Evolutionary conservation across 2,797 vertebrate genomes (phyloP).

Genomic region (Masticophis lateralis): DNA sequence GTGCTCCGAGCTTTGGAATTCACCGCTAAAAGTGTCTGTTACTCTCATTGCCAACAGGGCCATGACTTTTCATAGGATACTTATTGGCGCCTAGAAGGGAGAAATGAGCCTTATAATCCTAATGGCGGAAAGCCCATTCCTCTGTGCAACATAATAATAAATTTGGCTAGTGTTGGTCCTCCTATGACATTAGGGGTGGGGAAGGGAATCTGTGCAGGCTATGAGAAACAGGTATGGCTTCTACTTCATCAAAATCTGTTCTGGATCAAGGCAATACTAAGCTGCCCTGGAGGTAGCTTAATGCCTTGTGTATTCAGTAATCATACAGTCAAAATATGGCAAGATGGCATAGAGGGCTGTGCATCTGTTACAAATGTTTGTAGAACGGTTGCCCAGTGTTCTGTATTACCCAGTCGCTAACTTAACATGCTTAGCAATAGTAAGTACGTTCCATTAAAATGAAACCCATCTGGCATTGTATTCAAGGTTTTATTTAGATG

Average conservation of each 20-base stretch:
- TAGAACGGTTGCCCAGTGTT: not conserved
- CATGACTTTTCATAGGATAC: conserved; percentile 18
- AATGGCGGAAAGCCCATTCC: not conserved
- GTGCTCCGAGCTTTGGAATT: conserved; percentile 38
- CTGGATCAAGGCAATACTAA: conserved; percentile 10
- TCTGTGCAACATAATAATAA: not conserved
- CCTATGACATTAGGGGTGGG: fast-evolving
- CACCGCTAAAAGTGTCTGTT: conserved; percentile 8
- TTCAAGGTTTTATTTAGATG: not conserved
- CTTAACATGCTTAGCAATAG: conserved; percentile 1
- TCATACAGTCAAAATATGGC: conserved; percentile 15
- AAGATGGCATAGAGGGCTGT: conserved; percentile 5
- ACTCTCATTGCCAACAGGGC: conserved; percentile 35
- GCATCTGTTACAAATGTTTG: conserved; percentile 21
- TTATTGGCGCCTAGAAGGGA: not conserved
- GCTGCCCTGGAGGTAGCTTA: not conserved
- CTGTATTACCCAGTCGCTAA: not conserved
- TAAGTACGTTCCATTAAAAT: conserved; percentile 10
- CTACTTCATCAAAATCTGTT: not conserved
- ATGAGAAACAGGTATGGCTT: not conserved
- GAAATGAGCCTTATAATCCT: conserved; percentile 26
- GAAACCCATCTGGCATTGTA: conserved; percentile 4
- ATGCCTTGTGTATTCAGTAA: conserved; percentile 11
- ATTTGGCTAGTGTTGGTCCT: not conserved
- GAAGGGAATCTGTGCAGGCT: not conserved